Base-by-base conservation (phyloP, 2,888 invertebrate genomes). In the Trichacis sp. region DNA sequence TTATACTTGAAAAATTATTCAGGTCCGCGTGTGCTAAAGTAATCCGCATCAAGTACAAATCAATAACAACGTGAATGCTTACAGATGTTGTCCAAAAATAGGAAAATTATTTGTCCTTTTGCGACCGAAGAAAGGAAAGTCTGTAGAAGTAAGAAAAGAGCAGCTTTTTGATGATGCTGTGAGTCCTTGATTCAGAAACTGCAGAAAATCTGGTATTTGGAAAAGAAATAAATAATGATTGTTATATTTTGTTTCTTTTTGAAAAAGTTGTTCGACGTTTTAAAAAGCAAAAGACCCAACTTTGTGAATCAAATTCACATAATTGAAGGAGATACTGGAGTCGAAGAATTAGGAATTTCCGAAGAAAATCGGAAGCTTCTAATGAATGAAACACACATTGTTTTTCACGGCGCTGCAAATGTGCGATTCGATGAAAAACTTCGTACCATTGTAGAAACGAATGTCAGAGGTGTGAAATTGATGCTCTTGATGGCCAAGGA, bases 381-480 rank as follows among this genome's bases (percentile, higher is more conserved):
- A 8, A 74, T 75, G 11, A 82, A 87, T 12, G 87, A 89, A 63
- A 88, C 91, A 0, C 84, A 87, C 50, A 85, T 92, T n/a, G 88
- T 94, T 11, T 89, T 94, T 79, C 93, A 94, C 78, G 89, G 89
- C 29, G 93, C 93, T 0, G 93, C 93, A 1, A 92, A 92, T 0
- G 90, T 93, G 8, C 86, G 89, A 70, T 94, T 93, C 76, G 91
- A 93, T 75, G 93, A 92, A 76, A 87, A 87, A 29, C 82, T 94
- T 18, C 87, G 88, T 77, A 76, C 85, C 1, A 89, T 92, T 0
- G 86, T 90, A 9, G 86, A 89, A 68, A 90, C 92, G 82, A 93
- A 93, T 80, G 89, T 93, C 4, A 82, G 89, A 40, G 91, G 90
- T 20, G 90, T 91, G 0, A 87, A 88, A 70, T 87, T 90, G 67